These are phyloP conservation scores for Hirtodrosophila duncani DNA, from an alignment of 2,888 invertebrate genomes.

Conservation along the genomic window DNA sequence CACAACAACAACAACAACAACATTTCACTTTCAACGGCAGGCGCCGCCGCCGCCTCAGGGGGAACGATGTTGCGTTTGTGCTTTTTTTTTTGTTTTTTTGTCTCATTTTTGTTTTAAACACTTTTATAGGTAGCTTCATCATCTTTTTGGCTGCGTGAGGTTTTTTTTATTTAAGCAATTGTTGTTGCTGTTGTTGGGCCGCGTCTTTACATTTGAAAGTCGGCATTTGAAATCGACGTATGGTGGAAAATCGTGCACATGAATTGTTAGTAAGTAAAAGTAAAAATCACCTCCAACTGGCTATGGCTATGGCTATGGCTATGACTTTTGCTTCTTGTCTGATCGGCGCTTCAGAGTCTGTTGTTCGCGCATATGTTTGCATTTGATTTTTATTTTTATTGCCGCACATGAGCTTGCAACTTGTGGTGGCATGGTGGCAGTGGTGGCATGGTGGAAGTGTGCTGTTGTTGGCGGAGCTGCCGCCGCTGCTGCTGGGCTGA, in stretches of 20 bases:
- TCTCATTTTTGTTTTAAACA: not conserved
- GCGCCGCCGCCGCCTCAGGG: too few relatives aligned
- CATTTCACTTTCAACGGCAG: conserved; percentile 56
- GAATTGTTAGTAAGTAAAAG: conserved; percentile 62
- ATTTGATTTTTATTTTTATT: conserved; percentile 66
- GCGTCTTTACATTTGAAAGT: conserved; percentile 70
- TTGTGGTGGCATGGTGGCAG: conserved; percentile 26
- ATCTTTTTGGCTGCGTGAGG: conserved; percentile 20
- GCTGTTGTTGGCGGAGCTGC: too few relatives aligned
- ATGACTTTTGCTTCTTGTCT: conserved; percentile 48
- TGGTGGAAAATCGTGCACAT: conserved; percentile 71
- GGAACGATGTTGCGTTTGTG: too few relatives aligned
- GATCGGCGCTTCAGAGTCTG: conserved; percentile 53
- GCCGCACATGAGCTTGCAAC: conserved; percentile 66
- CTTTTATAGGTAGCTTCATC: conserved; percentile 45
- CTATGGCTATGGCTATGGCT: conserved; percentile 19
- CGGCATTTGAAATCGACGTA: conserved; percentile 64
- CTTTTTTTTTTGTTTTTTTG: not conserved
- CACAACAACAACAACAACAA: conserved; percentile 26
- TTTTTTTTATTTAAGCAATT: conserved; percentile 15
- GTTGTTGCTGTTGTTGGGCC: conserved; percentile 24
- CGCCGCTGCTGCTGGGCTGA: too few relatives aligned
- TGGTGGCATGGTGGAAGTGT: too few relatives aligned
- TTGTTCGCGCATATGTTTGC: conserved; percentile 71
- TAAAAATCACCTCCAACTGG: conserved; percentile 63